Conservation (phyloP, 1,140 invertebrate species). For the Vanessa atalanta region DNA sequence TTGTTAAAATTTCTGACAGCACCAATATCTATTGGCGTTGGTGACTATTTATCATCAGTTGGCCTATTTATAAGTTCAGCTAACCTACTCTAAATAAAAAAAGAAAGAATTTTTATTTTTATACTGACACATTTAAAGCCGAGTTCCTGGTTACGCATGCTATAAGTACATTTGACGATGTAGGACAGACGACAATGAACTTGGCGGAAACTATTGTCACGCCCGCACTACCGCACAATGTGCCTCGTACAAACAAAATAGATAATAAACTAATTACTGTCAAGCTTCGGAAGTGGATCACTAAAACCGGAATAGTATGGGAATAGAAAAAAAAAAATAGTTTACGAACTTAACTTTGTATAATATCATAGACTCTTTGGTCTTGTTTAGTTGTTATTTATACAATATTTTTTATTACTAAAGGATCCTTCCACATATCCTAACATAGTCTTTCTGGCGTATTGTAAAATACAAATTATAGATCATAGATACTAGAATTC, state of each 20-base stretch:
- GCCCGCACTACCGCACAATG: conserved; percentile 68
- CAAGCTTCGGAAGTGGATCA: conserved; percentile 32
- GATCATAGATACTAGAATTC: too few species aligned
- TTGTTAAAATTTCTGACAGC: too few species aligned
- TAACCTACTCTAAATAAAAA: too few species aligned
- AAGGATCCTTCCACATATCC: too few species aligned
- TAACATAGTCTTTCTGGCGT: too few species aligned
- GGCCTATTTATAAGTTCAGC: too few species aligned
- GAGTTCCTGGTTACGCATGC: conserved; percentile 25
- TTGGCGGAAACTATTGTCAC: conserved; percentile 76
- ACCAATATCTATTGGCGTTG: neutral
- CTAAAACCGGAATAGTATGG: conserved; percentile 16
- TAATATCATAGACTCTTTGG: too few species aligned
- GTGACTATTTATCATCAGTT: neutral
- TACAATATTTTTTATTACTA: too few species aligned
- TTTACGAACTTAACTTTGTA: neutral
- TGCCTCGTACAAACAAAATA: conserved; percentile 41
- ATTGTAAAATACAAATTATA: too few species aligned
- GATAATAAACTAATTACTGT: conserved; percentile 38
- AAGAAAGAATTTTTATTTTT: too few species aligned
- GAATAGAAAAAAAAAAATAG: conserved; percentile 1
- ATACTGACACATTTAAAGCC: neutral
- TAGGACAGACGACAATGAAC: conserved; percentile 71
- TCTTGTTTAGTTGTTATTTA: too few species aligned
- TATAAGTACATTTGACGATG: conserved; percentile 15